A percentile compares a stretch with the other conserved stretches of the same genome.
Evolutionary conservation across 2,113 vertebrate genomes (phyloP).

Genomic region (Urocolius indicus): DNA sequence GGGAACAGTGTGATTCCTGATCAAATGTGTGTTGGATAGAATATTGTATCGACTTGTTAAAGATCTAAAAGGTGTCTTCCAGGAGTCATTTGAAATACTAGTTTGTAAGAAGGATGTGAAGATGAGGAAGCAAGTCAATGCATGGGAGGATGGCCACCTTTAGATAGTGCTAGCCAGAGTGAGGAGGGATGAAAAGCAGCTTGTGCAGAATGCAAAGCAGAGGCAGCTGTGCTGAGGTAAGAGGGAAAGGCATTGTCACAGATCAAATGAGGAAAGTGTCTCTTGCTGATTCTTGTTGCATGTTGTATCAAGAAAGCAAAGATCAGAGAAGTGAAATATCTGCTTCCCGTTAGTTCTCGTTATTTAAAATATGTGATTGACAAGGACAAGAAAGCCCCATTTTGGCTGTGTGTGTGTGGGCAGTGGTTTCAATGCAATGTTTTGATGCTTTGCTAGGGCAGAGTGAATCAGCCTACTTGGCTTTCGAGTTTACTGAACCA

Average conservation of each 20-base stretch:
- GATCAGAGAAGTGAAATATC: background rate
- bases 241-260: background rate
- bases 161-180: background rate
- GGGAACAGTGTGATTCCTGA: background rate
- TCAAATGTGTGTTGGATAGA: background rate
- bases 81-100: background rate
- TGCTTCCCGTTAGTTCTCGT: background rate
- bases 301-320: background rate
- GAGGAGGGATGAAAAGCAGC: background rate
- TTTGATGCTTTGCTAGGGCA: background rate
- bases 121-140: background rate
- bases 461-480: background rate
- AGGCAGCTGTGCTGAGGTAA: background rate
- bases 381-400: background rate
- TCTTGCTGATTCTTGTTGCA: background rate
- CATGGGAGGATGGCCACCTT: background rate
- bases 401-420: background rate
- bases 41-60: fast-evolving
- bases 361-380: background rate
- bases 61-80: background rate
- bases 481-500: too few species aligned
- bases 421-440: background rate
- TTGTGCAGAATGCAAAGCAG: background rate
- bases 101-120: background rate
- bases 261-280: background rate